These are phyloP conservation scores for Trematomus loennbergii DNA, from an alignment of 2,113 vertebrate genomes.

Conservation along the genomic window DNA sequence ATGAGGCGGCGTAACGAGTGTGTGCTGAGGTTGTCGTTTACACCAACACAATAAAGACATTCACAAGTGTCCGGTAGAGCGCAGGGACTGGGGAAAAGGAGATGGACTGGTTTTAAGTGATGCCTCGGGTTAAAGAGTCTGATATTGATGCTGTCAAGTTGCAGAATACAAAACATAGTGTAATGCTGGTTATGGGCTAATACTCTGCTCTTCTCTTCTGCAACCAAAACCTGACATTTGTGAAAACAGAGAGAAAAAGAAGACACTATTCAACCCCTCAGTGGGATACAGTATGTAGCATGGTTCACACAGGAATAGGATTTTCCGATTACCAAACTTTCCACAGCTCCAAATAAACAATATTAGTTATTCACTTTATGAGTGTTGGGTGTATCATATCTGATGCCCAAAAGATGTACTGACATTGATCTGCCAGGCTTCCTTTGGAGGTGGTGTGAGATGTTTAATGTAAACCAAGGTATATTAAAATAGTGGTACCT, in stretches of 20 bases:
- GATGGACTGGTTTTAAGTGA: slow-evolving; percentile 6
- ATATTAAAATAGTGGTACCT: no score
- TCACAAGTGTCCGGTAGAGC: slow-evolving; percentile 65
- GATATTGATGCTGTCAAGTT: slow-evolving; percentile 27
- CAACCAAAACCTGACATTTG: slow-evolving; percentile 15
- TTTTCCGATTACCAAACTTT: neutral
- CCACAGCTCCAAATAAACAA: no score
- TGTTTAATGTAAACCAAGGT: neutral
- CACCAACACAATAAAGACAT: slow-evolving; percentile 71
- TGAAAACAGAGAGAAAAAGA: neutral
- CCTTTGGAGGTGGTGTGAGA: neutral
- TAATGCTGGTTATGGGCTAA: slow-evolving; percentile 54
- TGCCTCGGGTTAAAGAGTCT: slow-evolving; percentile 3
- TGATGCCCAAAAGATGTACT: neutral
- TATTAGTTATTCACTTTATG: no score
- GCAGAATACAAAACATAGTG: slow-evolving; percentile 24
- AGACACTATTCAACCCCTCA: neutral
- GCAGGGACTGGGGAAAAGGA: slow-evolving; percentile 4
- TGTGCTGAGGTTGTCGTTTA: slow-evolving; percentile 45
- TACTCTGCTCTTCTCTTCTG: slow-evolving; percentile 17
- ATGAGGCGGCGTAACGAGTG: slow-evolving; percentile 12
- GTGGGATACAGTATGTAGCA: neutral
- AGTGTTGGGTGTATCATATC: neutral
- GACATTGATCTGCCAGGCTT: neutral
- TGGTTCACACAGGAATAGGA: neutral